Evolutionary conservation across 2,797 vertebrate species (phyloP), one percentile per base, ranked within the genome.

Genomic region (Oreochromis grahami): DNA sequence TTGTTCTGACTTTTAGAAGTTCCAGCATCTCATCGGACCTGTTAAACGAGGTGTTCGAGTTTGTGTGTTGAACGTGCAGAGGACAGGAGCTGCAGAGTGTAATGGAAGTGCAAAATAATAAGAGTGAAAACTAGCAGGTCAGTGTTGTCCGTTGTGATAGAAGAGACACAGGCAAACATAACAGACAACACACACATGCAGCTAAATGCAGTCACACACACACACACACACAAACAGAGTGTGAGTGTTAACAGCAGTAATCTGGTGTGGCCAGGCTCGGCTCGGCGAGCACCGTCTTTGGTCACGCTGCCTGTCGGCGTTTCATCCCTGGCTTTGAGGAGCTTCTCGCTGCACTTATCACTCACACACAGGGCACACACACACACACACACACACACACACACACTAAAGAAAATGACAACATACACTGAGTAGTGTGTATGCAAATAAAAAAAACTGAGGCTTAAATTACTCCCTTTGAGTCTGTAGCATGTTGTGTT

Each of bases 241-340:
- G 1, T 6, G 77, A 83, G 86, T 41, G 60, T 76, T 91, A 92
- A 83, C 81, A 79, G 83, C 79, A 56, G 89, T 93, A 92, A 93
- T 94, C 84, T 91, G 81, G 77, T 84, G 82, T 86, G 86, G 76
- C 79, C 90, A 90, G 79, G 58, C 88, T 89, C 53, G 53, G 81
- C 86, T 85, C 79, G 48, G 81, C 78, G 76, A 86, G 81, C 79
- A 9, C 19, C 84, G 63, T 85, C 87, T 94, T 92, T 90, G 87
- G 93, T 93, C 91, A 93, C 76, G 78, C 89, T 86, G 84, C 82
- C 87, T 89, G 68, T 86, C 50, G 45, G 74, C 68, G 84, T 89
- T 92, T 94, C 91, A 94, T 90, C 87, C 87, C 32, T 26, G 3
- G 76, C 88, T 92, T 90, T 92, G 90, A 92, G 90, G 86, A 92